Evolutionary conservation across 1,140 invertebrate species (phyloP), one percentile per base, ranked within the genome.

Genomic region (Drosophila aff.): DNA sequence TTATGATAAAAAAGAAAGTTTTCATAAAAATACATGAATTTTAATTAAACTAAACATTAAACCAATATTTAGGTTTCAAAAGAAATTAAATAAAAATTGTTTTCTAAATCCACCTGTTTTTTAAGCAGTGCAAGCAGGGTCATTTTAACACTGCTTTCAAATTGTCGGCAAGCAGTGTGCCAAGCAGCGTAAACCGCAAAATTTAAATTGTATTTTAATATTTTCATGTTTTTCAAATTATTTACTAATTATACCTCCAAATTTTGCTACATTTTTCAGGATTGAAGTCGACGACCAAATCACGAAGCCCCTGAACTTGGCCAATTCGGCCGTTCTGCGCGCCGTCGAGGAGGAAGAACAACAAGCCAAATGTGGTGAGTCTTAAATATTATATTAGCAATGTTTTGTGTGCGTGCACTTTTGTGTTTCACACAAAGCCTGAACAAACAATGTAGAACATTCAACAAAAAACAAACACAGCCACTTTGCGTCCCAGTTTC

Each of bases 271-370:
- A 3, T 18, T 76, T 76, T 87, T 11, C 28, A 87, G 84, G 84
- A 87, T 87, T 66, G 84, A 89, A 81, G 61, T 89, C 47, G 85
- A 89, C 64, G 85, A 89, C 2, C 69, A 84, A 57, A 85, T 90
- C 95, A 73, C 95, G 21, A 97, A 96, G 86, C 96, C 96, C 33
- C 92, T 95, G 36, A 97, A 97, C 93, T 93, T 97, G 79, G 96
- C 96, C 80, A 97, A 97, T 90, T 97, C 96, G 26, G 96, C 96
- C 43, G 96, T 97, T 55, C 93, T 97, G 52, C 94, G 96, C 46
- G 96, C 97, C 95, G 94, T 97, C 28, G 96, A 97, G 85, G 96
- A 97, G 91, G 96, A 97, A 91, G 96, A 97, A 31, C 83, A 93
- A 92, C 94, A 87, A 78, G 71, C 72, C 93, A 95, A 92, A 94